Percentiles rank a stretch among this genome's conserved stretches.
Evolutionary conservation across 2,113 vertebrate species (phyloP).

Genomic region (Butorides virescens): DNA sequence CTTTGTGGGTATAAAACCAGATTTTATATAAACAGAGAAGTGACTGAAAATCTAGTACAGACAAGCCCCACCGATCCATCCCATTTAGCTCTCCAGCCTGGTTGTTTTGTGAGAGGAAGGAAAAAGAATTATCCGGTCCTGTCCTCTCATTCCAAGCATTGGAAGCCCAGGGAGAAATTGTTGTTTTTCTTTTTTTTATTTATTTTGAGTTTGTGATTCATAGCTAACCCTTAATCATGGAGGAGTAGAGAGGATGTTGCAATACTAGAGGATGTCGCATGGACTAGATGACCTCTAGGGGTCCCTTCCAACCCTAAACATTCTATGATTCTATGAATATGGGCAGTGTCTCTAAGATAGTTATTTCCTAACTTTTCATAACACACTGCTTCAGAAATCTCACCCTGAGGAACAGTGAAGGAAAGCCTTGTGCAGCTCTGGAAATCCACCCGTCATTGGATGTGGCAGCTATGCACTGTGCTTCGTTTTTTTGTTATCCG

Average conservation of each 20-base stretch:
- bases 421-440: not conserved
- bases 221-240: not conserved
- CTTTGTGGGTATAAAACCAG: not conserved
- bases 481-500: too few species aligned
- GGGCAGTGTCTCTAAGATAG: not conserved
- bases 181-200: fast-evolving
- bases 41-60: not conserved
- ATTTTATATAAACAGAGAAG: not conserved
- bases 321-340: too few species aligned
- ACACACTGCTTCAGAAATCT: not conserved
- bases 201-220: not conserved
- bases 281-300: too few species aligned
- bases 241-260: not conserved
- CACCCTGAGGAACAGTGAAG: not conserved
- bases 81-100: not conserved
- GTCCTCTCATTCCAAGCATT: not conserved
- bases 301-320: too few species aligned
- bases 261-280: too few species aligned
- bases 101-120: not conserved
- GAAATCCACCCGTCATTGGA: not conserved
- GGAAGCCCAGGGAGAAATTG: not conserved
- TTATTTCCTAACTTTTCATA: not conserved
- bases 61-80: not conserved
- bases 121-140: not conserved
- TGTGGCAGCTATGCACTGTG: not conserved